Evolutionary conservation across 2,888 invertebrate genomes (phyloP), one percentile per base, ranked within the genome.

Genomic region (Chrysolina americana): DNA sequence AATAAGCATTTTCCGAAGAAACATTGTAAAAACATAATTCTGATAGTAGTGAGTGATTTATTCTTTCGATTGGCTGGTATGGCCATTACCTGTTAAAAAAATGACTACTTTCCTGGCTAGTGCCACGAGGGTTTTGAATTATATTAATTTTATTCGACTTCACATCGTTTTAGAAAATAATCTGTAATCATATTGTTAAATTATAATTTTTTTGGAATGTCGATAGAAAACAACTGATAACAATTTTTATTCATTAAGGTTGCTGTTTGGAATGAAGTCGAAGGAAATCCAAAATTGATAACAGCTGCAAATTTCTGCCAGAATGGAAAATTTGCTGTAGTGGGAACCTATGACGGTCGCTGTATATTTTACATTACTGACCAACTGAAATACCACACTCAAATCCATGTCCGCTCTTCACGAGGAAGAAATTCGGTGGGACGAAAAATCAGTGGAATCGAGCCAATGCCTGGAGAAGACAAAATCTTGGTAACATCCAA

Each of bases 291-390:
- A 1, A 97, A 97, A 85, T 90, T 98, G 13, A 98, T 98, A 85
- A 98, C 98, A 0, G 97, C 98, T 0, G 98, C 98, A 0, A 98
- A 98, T 88, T 98, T 98, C 89, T 98, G 98, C 85, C 96, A 97
- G 87, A 98, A 98, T 89, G 99, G 98, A 10, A 98, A 98, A 87
- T 98, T 98, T 89, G 98, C 98, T 0, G 98, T 99, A 0, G 98
- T 99, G 0, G 99, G 99, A 50, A 98, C 98, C 0, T 99, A 98
- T 89, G 98, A 99, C 89, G 99, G 99, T 0, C 93, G 98, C 59
- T 98, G 98, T 88, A 97, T 99, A 83, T 99, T 99, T 90, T 99
- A 98, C 89, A 97, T 95, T 48, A 98, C 98, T 0, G 99, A 98
- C 91, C 98, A 98, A 87, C 90, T 99, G 3, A 99, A 98, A 85